phyloP scores from a whole-genome alignment of 2,888 invertebrate species.

The Anaspis maculata region DNA sequence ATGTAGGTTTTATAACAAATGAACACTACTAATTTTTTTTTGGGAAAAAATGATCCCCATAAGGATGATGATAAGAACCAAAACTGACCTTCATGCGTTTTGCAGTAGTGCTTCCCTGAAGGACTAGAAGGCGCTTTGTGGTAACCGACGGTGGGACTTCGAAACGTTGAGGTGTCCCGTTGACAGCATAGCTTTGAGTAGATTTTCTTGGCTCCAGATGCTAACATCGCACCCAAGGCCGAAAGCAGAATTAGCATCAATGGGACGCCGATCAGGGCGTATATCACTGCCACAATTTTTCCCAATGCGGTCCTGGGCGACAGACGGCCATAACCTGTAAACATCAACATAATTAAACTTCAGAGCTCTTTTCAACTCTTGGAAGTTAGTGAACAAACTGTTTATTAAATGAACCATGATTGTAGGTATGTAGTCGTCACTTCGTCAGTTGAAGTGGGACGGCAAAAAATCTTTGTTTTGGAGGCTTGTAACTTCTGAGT shows the following conservation, averaged over 20 bases:
- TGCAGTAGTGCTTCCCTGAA: conserved; percentile 40
- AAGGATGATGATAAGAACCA: no score
- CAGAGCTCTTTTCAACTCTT: no score
- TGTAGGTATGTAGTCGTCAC: not conserved
- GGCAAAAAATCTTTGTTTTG: no score
- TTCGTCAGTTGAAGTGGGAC: no score
- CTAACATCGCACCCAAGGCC: conserved; percentile 73
- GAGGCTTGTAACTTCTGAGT: no score
- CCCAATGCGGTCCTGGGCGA: conserved; percentile 77
- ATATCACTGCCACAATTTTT: conserved; percentile 76
- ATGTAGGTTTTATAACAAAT: no score
- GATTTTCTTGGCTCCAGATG: conserved; percentile 64
- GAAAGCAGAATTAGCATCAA: conserved; percentile 79
- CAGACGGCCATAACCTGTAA: conserved; percentile 74
- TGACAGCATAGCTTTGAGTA: conserved; percentile 47
- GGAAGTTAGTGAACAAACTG: no score
- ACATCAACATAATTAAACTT: conserved; percentile 1
- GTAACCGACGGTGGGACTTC: conserved; percentile 39
- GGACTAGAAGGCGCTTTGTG: conserved; percentile 52
- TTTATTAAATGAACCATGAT: no score
- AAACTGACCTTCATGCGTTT: conserved; percentile 30
- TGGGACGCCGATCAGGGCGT: conserved; percentile 82
- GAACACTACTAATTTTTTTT: not conserved
- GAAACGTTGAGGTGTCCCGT: conserved; percentile 19
- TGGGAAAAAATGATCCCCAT: conserved; percentile 9